Percentiles rank a stretch among this genome's conserved stretches.
phyloP scores from a whole-genome alignment of 2,113 vertebrate genomes.

The Galeopterus variegatus region DNA sequence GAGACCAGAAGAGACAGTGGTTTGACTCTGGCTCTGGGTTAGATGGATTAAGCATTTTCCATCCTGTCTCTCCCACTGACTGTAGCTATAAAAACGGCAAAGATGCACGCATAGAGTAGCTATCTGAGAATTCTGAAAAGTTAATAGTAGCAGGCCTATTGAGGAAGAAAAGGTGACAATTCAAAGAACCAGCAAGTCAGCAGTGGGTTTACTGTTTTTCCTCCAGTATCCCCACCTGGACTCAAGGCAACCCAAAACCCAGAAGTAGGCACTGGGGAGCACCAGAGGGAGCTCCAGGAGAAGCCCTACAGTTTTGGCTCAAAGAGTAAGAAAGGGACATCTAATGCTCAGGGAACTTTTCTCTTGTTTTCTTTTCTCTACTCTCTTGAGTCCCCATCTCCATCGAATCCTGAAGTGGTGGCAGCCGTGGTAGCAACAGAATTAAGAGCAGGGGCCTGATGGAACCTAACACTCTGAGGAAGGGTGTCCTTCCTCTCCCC shows the following conservation, averaged over 20 bases:
- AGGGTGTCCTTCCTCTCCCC: background rate
- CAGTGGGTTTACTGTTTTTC: background rate
- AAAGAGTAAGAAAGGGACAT: background rate
- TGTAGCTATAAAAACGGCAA: background rate
- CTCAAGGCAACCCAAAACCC: background rate
- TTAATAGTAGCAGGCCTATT: background rate
- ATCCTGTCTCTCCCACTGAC: background rate
- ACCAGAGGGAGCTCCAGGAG: background rate
- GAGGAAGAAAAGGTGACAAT: background rate
- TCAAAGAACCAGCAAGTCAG: background rate
- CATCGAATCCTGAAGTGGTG: background rate
- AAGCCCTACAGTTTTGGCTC: background rate
- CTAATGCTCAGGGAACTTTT: background rate
- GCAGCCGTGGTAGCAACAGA: background rate
- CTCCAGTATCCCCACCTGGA: background rate
- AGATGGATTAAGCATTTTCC: background rate
- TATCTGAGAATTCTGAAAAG: background rate
- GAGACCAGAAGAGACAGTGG: background rate
- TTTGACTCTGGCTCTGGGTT: background rate
- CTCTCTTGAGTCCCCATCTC: background rate
- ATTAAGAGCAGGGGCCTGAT: background rate
- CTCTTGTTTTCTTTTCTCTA: background rate
- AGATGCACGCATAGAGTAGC: background rate
- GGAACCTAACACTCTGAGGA: background rate
- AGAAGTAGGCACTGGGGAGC: background rate